Evolutionary conservation across 2,888 invertebrate species (phyloP).

Genomic region (Selenia dentaria): DNA sequence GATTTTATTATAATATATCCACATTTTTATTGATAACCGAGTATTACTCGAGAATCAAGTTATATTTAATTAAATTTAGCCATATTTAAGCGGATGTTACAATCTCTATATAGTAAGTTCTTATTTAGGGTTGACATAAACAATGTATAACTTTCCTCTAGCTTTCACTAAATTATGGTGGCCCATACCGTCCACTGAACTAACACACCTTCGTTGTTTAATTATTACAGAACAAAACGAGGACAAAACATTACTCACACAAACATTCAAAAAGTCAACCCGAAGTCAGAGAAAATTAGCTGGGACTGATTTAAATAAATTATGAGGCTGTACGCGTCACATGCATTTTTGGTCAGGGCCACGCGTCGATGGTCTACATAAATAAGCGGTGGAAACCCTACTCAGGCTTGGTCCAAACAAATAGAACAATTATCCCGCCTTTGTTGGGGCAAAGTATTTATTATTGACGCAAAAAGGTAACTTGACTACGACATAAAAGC

Average conservation of each 20-base stretch:
- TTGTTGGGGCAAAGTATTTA: conserved; percentile 61
- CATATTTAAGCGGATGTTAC: too few relatives aligned
- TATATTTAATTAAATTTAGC: too few relatives aligned
- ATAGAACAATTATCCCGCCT: conserved; percentile 77
- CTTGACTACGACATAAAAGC: neutral
- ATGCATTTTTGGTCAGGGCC: conserved; percentile 34
- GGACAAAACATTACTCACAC: conserved; percentile 1
- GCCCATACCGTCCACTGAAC: neutral
- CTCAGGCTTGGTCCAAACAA: conserved; percentile 62
- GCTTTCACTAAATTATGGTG: too few relatives aligned
- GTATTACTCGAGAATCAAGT: too few relatives aligned
- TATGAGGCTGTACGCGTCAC: conserved; percentile 30
- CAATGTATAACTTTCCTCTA: too few relatives aligned
- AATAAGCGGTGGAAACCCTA: conserved; percentile 70
- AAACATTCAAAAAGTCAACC: conserved; percentile 14
- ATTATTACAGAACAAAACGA: neutral
- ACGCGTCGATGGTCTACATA: conserved; percentile 50
- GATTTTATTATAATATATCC: too few relatives aligned
- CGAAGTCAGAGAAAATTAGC: conserved; percentile 25
- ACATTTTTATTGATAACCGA: too few relatives aligned
- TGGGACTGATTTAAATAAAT: conserved; percentile 31
- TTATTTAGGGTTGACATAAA: too few relatives aligned
- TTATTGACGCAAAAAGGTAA: conserved; percentile 67
- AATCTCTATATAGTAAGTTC: too few relatives aligned
- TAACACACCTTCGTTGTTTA: neutral